Conservation (phyloP, 2,888 invertebrate genomes). For the Frankliniella fusca region DNA sequence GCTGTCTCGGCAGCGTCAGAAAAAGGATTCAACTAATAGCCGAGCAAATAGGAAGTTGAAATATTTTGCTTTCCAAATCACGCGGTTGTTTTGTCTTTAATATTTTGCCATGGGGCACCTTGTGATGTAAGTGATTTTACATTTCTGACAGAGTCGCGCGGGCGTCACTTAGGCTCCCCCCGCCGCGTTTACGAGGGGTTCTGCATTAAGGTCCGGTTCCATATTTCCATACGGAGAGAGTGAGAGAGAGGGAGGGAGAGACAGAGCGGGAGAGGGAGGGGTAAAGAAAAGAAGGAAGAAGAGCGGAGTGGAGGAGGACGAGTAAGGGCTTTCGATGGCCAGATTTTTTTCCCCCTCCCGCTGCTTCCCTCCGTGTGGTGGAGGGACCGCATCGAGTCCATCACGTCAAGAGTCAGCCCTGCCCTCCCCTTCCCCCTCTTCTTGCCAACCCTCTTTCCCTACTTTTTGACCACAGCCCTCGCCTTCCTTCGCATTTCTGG, state of each 20-base stretch:
- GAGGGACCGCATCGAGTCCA: neutral
- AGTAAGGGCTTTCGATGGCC: conserved; percentile 36
- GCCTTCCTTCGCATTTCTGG: conserved; percentile 12
- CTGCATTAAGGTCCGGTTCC: conserved; percentile 32
- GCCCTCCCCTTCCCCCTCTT: neutral
- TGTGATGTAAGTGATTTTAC: too few relatives aligned
- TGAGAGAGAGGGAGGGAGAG: conserved; percentile 23
- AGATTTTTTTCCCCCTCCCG: conserved; percentile 43
- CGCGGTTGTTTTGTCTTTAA: too few relatives aligned
- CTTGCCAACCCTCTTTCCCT: conserved; percentile 23
- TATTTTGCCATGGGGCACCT: too few relatives aligned
- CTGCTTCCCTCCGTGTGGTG: neutral
- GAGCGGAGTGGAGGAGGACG: neutral
- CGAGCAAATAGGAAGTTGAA: too few relatives aligned
- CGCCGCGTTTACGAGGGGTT: too few relatives aligned
- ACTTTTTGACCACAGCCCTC: conserved; percentile 30
- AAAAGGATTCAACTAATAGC: too few relatives aligned
- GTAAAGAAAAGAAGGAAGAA: neutral
- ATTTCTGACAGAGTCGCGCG: too few relatives aligned
- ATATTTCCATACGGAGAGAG: conserved; percentile 21
- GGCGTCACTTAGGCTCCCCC: too few relatives aligned
- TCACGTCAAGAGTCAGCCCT: conserved; percentile 38
- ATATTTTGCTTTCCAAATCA: too few relatives aligned
- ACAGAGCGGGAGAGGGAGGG: neutral
- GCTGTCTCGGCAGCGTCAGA: too few relatives aligned